Conservation (phyloP, 1,140 invertebrate species). For the Papilio aristodemus region DNA sequence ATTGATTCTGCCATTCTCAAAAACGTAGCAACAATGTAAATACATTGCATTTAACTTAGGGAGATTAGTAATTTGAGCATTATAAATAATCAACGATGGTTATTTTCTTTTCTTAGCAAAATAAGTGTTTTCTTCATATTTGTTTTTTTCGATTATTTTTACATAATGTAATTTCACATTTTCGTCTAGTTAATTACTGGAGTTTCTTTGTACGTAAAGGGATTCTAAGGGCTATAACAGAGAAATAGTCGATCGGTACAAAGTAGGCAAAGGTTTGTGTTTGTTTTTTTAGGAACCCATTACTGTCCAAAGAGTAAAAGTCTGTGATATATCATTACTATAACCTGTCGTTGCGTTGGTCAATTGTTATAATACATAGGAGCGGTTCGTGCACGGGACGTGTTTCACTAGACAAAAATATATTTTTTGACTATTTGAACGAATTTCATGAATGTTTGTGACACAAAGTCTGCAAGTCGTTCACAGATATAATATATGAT, state of each 20-base stretch:
- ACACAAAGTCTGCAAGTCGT: conserved; percentile 73
- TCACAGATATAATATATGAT: conserved; percentile 76
- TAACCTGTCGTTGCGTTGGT: conserved; percentile 80
- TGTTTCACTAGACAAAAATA: conserved; percentile 76
- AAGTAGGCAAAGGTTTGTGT: conserved; percentile 57
- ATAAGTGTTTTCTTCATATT: conserved; percentile 70
- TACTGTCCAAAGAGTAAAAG: conserved; percentile 81
- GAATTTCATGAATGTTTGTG: conserved; percentile 75
- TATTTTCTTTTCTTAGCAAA: conserved; percentile 69
- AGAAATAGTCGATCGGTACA: conserved; percentile 68
- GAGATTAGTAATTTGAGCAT: conserved; percentile 69
- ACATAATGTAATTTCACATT: conserved; percentile 66
- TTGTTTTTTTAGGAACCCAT: conserved; percentile 67
- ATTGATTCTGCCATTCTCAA: conserved; percentile 59
- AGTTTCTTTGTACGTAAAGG: conserved; percentile 76
- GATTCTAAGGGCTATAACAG: conserved; percentile 64
- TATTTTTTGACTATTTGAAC: conserved; percentile 80
- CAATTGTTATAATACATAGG: conserved; percentile 80
- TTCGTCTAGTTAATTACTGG: conserved; percentile 65
- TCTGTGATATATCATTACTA: conserved; percentile 81
- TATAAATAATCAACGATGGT: conserved; percentile 63
- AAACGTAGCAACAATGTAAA: conserved; percentile 69
- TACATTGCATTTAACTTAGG: conserved; percentile 76
- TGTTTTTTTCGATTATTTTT: conserved; percentile 68
- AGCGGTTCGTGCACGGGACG: conserved; percentile 65